These are phyloP conservation scores for Dolichallabes microphthalmus DNA, from an alignment of 2,113 vertebrate genomes.

Conservation along the genomic window DNA sequence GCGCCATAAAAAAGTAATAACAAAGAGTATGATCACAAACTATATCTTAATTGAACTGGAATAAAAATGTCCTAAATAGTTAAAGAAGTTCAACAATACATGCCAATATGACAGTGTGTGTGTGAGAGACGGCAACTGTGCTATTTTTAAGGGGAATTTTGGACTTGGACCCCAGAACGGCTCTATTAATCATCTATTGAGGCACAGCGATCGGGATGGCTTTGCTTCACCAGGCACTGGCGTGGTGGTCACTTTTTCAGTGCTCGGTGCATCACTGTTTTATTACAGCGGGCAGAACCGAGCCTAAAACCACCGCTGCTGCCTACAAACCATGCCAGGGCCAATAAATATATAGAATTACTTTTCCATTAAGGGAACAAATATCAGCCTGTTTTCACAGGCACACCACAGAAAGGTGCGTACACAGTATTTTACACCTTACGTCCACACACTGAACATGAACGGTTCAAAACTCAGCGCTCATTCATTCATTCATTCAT, in stretches of 20 bases:
- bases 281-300: conserved; percentile 1
- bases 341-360: neutral
- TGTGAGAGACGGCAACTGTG: conserved; percentile 4
- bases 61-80: neutral
- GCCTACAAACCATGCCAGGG: neutral
- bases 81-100: neutral
- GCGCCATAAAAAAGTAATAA: neutral
- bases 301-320: neutral
- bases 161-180: conserved; percentile 25
- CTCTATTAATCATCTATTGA: conserved; percentile 33
- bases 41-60: neutral
- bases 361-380: neutral
- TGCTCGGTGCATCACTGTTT: conserved; percentile 15
- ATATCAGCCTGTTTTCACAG: neutral
- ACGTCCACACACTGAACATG: neutral
- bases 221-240: conserved; percentile 25
- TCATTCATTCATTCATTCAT: too few relatives aligned
- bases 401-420: neutral
- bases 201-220: conserved; percentile 28
- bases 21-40: neutral
- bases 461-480: neutral
- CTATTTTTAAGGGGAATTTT: conserved; percentile 31
- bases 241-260: conserved; percentile 1
- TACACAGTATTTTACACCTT: neutral
- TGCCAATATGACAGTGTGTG: neutral